Percentiles rank a stretch among this genome's conserved stretches.
Conservation (phyloP, 2,113 vertebrate species). For the Hippocampus barbouri region DNA sequence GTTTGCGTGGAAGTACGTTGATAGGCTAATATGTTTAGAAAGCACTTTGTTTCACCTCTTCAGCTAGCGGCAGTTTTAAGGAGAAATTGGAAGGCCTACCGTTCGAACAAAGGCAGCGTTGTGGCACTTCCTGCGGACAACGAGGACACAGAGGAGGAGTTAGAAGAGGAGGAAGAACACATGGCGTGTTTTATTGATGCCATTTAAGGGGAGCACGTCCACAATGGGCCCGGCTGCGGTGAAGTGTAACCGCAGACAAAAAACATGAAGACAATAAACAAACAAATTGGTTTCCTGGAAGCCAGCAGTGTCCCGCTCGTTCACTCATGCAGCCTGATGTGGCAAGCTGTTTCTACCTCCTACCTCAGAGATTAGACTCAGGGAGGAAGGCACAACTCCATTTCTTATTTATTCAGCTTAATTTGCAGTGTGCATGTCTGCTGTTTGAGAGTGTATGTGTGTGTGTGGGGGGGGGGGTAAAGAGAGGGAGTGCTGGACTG, state of each 20-base stretch:
- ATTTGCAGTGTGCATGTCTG: slow-evolving; percentile 52
- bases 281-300: slow-evolving; percentile 74
- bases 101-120: slow-evolving; percentile 39
- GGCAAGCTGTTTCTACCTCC: slow-evolving; percentile 24
- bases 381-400: slow-evolving; percentile 52
- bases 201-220: slow-evolving; percentile 68
- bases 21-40: slow-evolving; percentile 55
- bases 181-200: slow-evolving; percentile 72
- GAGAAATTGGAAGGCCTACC: slow-evolving; percentile 45
- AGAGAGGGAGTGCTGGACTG: not conserved
- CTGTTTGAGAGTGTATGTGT: slow-evolving; percentile 20
- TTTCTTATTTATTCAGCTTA: slow-evolving; percentile 61
- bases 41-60: slow-evolving; percentile 59
- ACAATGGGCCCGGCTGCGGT: slow-evolving; percentile 64
- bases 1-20: slow-evolving; percentile 36
- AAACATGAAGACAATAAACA: slow-evolving; percentile 75
- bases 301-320: slow-evolving; percentile 58
- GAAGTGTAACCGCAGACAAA: slow-evolving; percentile 67
- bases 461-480: not conserved
- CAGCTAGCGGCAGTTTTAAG: slow-evolving; percentile 47
- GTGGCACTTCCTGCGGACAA: slow-evolving; percentile 29
- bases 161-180: slow-evolving; percentile 26
- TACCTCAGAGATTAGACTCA: slow-evolving; percentile 55
- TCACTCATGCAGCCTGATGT: slow-evolving; percentile 53
- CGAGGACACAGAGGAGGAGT: slow-evolving; percentile 18